phyloP scores from a whole-genome alignment of 2,888 invertebrate genomes.

The Cactoblastis cactorum region DNA sequence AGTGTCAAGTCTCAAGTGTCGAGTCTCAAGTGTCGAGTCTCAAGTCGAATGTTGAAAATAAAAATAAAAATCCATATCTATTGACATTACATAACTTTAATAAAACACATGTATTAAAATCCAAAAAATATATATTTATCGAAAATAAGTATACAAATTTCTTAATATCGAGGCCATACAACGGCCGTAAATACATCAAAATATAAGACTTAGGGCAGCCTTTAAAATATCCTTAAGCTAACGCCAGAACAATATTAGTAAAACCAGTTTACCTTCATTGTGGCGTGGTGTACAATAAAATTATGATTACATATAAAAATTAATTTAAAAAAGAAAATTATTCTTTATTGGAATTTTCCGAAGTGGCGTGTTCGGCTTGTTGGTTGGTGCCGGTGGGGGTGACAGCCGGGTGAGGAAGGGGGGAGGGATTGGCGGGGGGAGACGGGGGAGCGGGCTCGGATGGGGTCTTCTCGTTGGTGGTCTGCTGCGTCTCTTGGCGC shows the following conservation, averaged over 20 bases:
- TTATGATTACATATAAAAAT: constrained; percentile 21
- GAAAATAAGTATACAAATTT: constrained; percentile 14
- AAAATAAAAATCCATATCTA: too few species aligned
- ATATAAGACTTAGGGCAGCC: constrained; percentile 46
- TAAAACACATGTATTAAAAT: background rate
- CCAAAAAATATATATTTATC: constrained; percentile 17
- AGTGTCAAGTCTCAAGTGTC: too few species aligned
- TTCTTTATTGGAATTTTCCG: constrained; percentile 33
- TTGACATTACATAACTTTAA: too few species aligned
- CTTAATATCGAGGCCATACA: constrained; percentile 17
- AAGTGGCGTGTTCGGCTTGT: constrained; percentile 22
- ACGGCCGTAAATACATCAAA: constrained; percentile 44
- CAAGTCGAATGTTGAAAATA: too few species aligned
- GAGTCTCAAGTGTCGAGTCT: too few species aligned
- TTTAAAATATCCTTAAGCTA: constrained; percentile 43
- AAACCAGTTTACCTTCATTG: constrained; percentile 46
- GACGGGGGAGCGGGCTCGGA: constrained; percentile 38
- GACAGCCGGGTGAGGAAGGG: constrained; percentile 31
- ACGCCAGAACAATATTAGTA: constrained; percentile 57
- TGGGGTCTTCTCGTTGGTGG: constrained; percentile 21
- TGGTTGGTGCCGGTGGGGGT: constrained; percentile 47
- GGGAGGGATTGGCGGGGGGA: constrained; percentile 23
- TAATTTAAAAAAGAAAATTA: constrained; percentile 24
- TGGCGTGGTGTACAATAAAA: constrained; percentile 34
- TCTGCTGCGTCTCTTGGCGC: constrained; percentile 32